phyloP scores from a whole-genome alignment of 2,888 invertebrate species.

The Andrena dorsata region DNA sequence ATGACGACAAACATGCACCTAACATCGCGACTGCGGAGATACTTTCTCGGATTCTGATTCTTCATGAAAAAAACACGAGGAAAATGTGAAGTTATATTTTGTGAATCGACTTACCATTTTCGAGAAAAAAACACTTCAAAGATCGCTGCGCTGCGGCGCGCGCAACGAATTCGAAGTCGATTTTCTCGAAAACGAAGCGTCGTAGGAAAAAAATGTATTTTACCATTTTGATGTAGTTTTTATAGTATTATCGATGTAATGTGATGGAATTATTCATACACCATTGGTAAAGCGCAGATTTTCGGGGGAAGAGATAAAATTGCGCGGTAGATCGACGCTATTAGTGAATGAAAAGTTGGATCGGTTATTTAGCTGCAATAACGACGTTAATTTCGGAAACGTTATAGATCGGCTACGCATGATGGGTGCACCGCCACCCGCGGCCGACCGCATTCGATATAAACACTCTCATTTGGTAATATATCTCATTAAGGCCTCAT shows the following conservation, averaged over 20 bases:
- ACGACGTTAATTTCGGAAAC: constrained; percentile 45
- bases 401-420: constrained; percentile 40
- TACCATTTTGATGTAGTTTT: too few species aligned
- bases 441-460: constrained; percentile 58
- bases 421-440: constrained; percentile 52
- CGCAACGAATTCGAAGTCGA: neutral
- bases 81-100: neutral
- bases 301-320: neutral
- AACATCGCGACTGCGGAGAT: neutral
- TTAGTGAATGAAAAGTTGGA: constrained; percentile 17
- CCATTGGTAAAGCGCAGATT: neutral
- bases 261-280: neutral
- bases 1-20: neutral
- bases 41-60: neutral
- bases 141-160: neutral
- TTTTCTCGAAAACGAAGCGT: neutral
- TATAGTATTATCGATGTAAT: too few species aligned
- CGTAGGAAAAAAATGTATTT: too few species aligned
- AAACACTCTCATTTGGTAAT: constrained; percentile 63
- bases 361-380: constrained; percentile 34
- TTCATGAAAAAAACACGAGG: neutral
- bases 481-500: constrained; percentile 65
- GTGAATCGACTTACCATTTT: neutral
- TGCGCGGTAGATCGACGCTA: neutral
- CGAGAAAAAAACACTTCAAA: neutral